phyloP scores from a whole-genome alignment of 2,113 vertebrate genomes.

The Lathamus discolor region DNA sequence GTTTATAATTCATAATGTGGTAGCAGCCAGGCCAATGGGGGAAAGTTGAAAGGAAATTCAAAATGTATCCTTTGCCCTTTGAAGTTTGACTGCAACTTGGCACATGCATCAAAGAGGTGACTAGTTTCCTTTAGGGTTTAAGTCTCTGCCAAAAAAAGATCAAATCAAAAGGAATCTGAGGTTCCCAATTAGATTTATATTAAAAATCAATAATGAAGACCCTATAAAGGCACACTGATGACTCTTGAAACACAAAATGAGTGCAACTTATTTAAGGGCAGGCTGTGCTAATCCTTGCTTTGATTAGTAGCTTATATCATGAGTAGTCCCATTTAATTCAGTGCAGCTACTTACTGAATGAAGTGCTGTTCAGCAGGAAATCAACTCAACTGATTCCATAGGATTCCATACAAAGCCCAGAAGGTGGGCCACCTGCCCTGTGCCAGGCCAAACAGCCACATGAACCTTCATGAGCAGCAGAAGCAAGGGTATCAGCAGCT shows the following conservation, averaged over 20 bases:
- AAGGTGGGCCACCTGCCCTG: background rate
- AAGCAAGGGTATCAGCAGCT: background rate
- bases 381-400: background rate
- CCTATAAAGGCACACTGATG: conserved; percentile 11
- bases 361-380: background rate
- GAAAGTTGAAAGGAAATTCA: conserved; percentile 66
- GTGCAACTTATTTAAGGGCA: conserved; percentile 8
- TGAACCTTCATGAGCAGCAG: background rate
- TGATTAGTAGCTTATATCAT: conserved; percentile 6
- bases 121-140: conserved; percentile 56
- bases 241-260: background rate
- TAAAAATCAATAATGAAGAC: conserved; percentile 59
- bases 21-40: conserved; percentile 49
- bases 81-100: conserved; percentile 61
- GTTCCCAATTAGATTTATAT: conserved; percentile 42
- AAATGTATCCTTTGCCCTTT: conserved; percentile 64
- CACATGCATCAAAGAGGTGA: conserved; percentile 59
- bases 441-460: background rate
- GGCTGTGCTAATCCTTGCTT: conserved; percentile 31
- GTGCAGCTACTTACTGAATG: background rate
- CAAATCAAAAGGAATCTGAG: conserved; percentile 48
- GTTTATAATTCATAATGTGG: conserved; percentile 64
- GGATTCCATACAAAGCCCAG: background rate
- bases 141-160: conserved; percentile 25
- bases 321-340: background rate